Base-by-base conservation (phyloP, 2,888 invertebrate species). In the Formica aserva region DNA sequence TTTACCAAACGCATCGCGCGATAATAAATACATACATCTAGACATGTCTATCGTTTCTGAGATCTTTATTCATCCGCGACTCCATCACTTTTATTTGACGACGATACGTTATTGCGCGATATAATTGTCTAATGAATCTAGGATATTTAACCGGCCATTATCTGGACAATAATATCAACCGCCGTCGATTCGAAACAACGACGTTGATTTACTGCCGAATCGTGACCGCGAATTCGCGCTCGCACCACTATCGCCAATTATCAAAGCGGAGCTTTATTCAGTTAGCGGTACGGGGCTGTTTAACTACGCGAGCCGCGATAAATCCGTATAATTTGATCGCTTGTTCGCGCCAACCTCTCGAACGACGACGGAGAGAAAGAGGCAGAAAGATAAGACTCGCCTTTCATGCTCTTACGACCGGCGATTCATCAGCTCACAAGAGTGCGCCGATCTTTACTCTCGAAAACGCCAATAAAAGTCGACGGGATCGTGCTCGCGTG, bases 401-500 rank as follows among this genome's bases (percentile, higher is more conserved):
- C 71, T 60, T 74, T 32, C 18, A 48, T 32, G 32, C 65, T 75
- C 60, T 82, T 66, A 60, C 3, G 22, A 6, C 1, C 26, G 76
- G 57, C 65, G 45, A 72, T 72, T 80, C 72, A 60, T 71, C 60
- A 45, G 22, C n/a, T 26, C 18, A 32, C 29, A 69, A 77, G 69
- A 35, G 35, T 0, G 35, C 18, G 11, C 55, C 29, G 3, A 18
- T n/a, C 71, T 71, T 72, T 45, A 29, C 52, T 55, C 69, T 83
- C 38, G 77, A 85, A 75, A 83, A 82, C 26, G 77, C 57, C 77
- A 60, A 83, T 83, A 76, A 85, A 86, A 88, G 83, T 78, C 69
- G 72, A 45, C 55, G 29, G 35, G 41, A 3, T 35, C 29, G 67
- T n/a, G 63, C 63, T 91, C 88, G 91, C 91, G 91, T 91, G 91